phyloP scores from a whole-genome alignment of 2,888 invertebrate species.

The Acleris laterana region DNA sequence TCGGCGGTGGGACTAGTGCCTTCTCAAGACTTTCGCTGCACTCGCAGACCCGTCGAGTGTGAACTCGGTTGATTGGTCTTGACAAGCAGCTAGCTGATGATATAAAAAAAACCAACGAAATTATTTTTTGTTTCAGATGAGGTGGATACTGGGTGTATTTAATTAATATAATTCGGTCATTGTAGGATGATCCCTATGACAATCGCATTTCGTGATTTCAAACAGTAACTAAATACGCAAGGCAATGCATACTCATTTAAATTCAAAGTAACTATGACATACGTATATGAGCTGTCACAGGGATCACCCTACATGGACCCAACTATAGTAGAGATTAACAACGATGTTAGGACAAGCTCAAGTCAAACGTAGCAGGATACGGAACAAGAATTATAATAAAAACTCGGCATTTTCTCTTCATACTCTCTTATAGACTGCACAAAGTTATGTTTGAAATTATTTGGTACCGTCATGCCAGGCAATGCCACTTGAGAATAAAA shows the following conservation, averaged over 20 bases:
- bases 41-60: too few species aligned
- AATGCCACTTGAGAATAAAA: not conserved
- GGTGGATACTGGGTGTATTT: constrained; percentile 67
- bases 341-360: constrained; percentile 48
- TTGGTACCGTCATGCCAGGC: constrained; percentile 14
- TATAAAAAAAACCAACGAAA: too few species aligned
- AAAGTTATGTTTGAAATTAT: constrained; percentile 30
- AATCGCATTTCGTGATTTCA: too few species aligned
- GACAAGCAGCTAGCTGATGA: too few species aligned
- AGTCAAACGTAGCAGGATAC: constrained; percentile 40
- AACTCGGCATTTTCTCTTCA: constrained; percentile 35
- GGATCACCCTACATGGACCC: too few species aligned
- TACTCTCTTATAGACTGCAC: constrained; percentile 35
- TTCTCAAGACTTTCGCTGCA: too few species aligned
- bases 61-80: too few species aligned
- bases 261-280: too few species aligned
- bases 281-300: too few species aligned
- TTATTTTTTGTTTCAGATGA: constrained; percentile 61
- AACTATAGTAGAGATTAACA: constrained; percentile 43
- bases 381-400: constrained; percentile 29
- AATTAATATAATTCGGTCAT: constrained; percentile 13
- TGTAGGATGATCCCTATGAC: too few species aligned
- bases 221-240: too few species aligned
- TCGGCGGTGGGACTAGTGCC: too few species aligned
- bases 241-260: not conserved